Base-by-base conservation (phyloP, 1,140 invertebrate genomes). In the Cheumatopsyche charites region DNA sequence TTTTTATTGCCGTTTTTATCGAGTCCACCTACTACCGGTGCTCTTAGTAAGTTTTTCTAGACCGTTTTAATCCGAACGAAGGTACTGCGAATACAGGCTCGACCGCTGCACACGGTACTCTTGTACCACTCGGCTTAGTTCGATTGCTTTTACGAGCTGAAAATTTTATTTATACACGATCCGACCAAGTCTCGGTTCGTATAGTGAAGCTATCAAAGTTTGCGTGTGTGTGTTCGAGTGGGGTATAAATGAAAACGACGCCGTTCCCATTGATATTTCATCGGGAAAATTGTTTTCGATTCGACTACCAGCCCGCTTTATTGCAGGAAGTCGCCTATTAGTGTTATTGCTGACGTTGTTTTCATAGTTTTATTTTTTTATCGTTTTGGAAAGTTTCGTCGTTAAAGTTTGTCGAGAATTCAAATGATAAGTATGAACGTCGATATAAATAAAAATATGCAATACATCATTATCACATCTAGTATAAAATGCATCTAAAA, bases 1-100 rank as follows among this genome's bases (percentile, higher is more conserved):
- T 58, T 58, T 58, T 58, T 58, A 58, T 58, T 58, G 55, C 55
- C 23, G 55, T 58, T 58, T 58, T 58, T 58, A 58, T 25, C 21
- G 55, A 52, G 29, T 36, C 29, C 29, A 9, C 29, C 29, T 9
- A 58, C 55, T 7, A 23, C 21, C 17, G 55, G 55, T 23, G 25
- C 55, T 58, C 55, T 58, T 11, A 19, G 23, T 25, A 19, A 23
- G 25, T 58, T 58, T 58, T 19, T 58, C 55, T 58, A 19, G 55
- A 11, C 21, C 55, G 55, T 25, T 58, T 52, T 58, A 58, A 58
- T 58, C 55, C 21, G 29, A 58, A 58, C 21, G 25, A 58, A 58
- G 55, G 55, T 52, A 26, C 9, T 1, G 12, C 55, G 29, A 4
- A 36, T 3, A 3, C 29, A 3, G 29, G 29, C 29, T 9, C 29